These are phyloP conservation scores for Trachymyrmex septentrionalis DNA, from an alignment of 1,140 invertebrate species.

Conservation along the genomic window DNA sequence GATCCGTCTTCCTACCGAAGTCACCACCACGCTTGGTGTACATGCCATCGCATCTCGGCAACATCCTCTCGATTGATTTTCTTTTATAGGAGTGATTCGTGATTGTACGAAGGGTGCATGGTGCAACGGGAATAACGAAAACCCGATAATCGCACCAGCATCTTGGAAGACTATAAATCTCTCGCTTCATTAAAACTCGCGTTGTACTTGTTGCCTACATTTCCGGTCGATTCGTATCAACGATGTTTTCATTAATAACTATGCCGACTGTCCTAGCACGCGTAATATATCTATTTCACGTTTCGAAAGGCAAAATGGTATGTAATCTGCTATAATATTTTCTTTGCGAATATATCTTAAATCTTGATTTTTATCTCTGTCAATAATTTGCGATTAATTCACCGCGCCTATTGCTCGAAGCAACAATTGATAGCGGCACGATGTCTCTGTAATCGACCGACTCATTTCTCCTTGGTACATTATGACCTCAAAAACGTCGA, in stretches of 20 bases:
- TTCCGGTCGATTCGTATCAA: conserved; percentile 31
- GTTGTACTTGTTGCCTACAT: conserved; percentile 46
- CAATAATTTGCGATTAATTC: conserved; percentile 25
- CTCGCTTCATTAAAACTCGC: conserved; percentile 54
- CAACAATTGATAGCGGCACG: conserved; percentile 17
- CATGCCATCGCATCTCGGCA: conserved; percentile 65
- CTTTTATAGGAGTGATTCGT: conserved; percentile 60
- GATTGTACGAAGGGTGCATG: conserved; percentile 23
- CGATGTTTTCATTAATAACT: conserved; percentile 43
- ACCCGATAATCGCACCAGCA: conserved; percentile 32
- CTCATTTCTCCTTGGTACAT: conserved; percentile 35
- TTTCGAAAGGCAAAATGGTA: background rate
- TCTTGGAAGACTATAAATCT: conserved; percentile 43
- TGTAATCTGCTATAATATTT: background rate
- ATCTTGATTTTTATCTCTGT: conserved; percentile 28
- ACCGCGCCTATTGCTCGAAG: background rate
- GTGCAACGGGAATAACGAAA: conserved; percentile 47
- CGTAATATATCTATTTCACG: conserved; percentile 12
- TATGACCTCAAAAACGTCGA: conserved; percentile 53
- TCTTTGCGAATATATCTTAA: background rate
- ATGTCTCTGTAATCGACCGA: conserved; percentile 15
- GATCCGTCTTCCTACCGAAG: conserved; percentile 72
- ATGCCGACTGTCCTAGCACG: background rate
- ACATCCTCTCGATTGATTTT: conserved; percentile 71
- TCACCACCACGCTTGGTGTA: conserved; percentile 50